phyloP scores from a whole-genome alignment of 2,888 invertebrate species.

The Drosophila diplacantha region DNA sequence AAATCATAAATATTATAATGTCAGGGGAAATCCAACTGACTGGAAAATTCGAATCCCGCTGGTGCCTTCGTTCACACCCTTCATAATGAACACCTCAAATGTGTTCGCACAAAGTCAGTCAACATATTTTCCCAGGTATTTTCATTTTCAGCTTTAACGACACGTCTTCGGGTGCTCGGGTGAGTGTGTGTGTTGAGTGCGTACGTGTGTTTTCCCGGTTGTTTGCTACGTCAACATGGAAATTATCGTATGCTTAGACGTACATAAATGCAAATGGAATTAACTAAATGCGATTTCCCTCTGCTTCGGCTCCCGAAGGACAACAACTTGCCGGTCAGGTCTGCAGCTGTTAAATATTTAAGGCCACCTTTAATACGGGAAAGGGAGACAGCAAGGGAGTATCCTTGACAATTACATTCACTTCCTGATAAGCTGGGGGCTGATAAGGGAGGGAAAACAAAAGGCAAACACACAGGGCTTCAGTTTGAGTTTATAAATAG shows the following conservation, averaged over 20 bases:
- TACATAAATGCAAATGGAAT: constrained; percentile 57
- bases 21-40: not conserved
- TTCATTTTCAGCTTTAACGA: constrained; percentile 7
- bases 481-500: constrained; percentile 62
- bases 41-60: constrained; percentile 1
- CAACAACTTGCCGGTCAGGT: constrained; percentile 18
- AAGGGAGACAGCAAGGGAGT: constrained; percentile 8
- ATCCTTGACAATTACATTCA: constrained; percentile 54
- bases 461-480: constrained; percentile 39
- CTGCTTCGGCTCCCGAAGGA: constrained; percentile 13
- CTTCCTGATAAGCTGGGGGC: constrained; percentile 44
- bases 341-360: constrained; percentile 29
- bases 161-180: not conserved
- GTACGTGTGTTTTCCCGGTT: constrained; percentile 19
- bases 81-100: constrained; percentile 16
- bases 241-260: constrained; percentile 41
- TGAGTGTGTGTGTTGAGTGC: not conserved
- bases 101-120: constrained; percentile 14
- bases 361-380: constrained; percentile 46
- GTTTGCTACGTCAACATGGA: constrained; percentile 44
- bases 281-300: constrained; percentile 42
- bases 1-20: not conserved
- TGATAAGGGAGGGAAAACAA: constrained; percentile 40
- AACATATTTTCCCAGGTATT: constrained; percentile 16
- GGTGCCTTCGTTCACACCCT: not conserved